A percentile compares a stretch with the other conserved stretches of the same genome.
Evolutionary conservation across 2,113 vertebrate species (phyloP).

Genomic region (Aspidoscelis tigris): DNA sequence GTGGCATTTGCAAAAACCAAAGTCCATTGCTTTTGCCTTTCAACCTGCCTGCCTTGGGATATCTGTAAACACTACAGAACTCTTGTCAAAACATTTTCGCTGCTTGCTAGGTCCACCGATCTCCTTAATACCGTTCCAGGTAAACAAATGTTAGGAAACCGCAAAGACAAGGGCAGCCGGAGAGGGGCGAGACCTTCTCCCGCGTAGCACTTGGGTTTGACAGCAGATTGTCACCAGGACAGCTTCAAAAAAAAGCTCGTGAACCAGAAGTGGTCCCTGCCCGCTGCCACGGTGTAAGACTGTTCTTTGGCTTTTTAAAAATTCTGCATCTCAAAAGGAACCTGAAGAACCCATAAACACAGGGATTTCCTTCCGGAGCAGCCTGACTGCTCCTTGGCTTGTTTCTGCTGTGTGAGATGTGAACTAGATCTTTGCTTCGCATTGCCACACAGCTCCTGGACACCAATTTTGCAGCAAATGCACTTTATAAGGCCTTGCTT

Average conservation of each 20-base stretch:
- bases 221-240: too few species aligned
- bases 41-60: not conserved
- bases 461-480: not conserved
- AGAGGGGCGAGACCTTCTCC: too few species aligned
- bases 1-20: not conserved
- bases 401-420: not conserved
- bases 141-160: too few species aligned
- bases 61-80: accelerated
- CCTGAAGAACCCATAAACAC: too few species aligned
- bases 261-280: too few species aligned
- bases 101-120: accelerated
- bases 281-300: too few species aligned
- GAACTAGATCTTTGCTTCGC: not conserved
- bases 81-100: not conserved
- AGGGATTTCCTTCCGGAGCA: too few species aligned
- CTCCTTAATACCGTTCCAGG: not conserved
- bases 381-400: accelerated
- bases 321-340: not conserved
- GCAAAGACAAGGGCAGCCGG: too few species aligned
- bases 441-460: too few species aligned
- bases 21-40: accelerated
- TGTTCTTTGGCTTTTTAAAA: not conserved
- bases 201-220: too few species aligned
- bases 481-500: not conserved
- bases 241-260: too few species aligned